Base-by-base conservation (phyloP, 2,888 invertebrate species). In the Oscheius sp. region DNA sequence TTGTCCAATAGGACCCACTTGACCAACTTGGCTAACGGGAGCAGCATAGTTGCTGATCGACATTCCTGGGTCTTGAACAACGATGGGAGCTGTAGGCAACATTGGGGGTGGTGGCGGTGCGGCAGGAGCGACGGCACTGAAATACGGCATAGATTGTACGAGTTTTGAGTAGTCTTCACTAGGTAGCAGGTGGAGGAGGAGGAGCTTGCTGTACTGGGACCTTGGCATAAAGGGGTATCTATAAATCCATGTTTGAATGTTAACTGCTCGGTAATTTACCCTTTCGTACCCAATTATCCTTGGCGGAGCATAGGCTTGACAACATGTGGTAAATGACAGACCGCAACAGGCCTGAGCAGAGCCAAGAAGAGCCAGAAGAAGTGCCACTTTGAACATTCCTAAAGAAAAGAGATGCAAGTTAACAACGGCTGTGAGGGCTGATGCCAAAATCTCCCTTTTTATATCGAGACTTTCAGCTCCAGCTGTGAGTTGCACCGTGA, bases 281-380 rank as follows among this genome's bases (percentile, higher is more conserved):
- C 68, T 32, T 29, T 68, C 68, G 55, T 68, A 68, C 13, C 68
- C 68, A 68, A 68, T 68, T 53, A 68, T 68, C 55, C 68, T 68
- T 9, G 68, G 68, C 2, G 68, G 68, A 11, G 68, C 68, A 42
- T 68, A 66, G 35, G 66, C 66, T 37, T 68, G 68, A 55, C 68
- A 68, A 53, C 68, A 68, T 21, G 68, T 53, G 55, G 68, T 53
- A 37, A 68, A 55, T 33, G 68, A 53, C 35, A 68, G 53, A 9
- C 68, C 68, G 53, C 68, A 68, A 35, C 68, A 68, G 21, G 68
- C 68, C 3, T 68, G n/a, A 21, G 55, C 35, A 4, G 53, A 35
- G 10, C 35, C 42, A 37, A 37, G 37, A 9, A 68, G 42, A 55
- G 55, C 35, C n/a, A 68, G 21, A 37, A 51, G 13, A n/a, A 53